Evolutionary conservation across 2,797 vertebrate genomes (phyloP), one percentile per base, ranked within the genome.

Genomic region (Picus viridis): DNA sequence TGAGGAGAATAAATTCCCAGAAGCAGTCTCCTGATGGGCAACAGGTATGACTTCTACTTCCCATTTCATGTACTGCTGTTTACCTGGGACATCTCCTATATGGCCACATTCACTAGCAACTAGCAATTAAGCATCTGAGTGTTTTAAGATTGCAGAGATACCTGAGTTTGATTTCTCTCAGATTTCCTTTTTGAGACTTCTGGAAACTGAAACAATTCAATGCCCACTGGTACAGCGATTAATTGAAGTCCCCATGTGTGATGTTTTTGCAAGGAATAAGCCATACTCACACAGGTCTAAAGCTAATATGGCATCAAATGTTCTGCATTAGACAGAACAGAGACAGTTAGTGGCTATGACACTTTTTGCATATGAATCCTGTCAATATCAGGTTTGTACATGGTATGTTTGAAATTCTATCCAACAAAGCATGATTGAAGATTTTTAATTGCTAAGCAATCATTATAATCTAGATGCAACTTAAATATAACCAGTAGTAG

Each of bases 211-310:
- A 63, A 23, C 57, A 71, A 41, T 76, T 71, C 57, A 6, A 22
- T 23, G 2, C 26, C 17, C 6, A 23, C 30, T 11, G 16, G 14
- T 58, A 20, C 26, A 47, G 12, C 47, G 34, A 7, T 63, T 67
- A 72, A 47, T 27, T 92, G 41, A 76, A 77, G n/a, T 68, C 72
- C n/a, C 9, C 36, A 26, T 7, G 24, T 56, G 45, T 71, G 30
- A 45, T 65, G 45, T 49, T 86, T 43, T 74, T 59, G 2, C 10
- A 24, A 63, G 77, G 26, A 63, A 32, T 61, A 47, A 65, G 7
- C 20, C 0, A 0, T 47, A 32, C 64, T 69, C 16, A 32, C 2
- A 1, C 11, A 56, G 16, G 24, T 30, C 15, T 16, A 68, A 9
- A n/a, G 23, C 16, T 76, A 47, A 34, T 63, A 26, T 54, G 27